These are phyloP conservation scores for Amaurobius ferox DNA, from an alignment of 2,888 invertebrate genomes.

Conservation along the genomic window DNA sequence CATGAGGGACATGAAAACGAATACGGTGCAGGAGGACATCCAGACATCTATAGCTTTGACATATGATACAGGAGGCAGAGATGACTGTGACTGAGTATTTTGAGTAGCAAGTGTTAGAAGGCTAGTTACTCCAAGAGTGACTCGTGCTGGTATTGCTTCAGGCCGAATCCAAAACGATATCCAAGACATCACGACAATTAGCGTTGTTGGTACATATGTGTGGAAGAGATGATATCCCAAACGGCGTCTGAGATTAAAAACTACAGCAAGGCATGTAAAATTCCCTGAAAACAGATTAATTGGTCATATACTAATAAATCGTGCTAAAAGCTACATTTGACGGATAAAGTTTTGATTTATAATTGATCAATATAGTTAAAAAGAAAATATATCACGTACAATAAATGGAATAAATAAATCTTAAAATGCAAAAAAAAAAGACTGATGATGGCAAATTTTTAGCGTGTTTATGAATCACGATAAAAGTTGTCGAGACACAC, in stretches of 20 bases:
- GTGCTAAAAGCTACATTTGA: too few species aligned
- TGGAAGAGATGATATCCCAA: slow-evolving; percentile 93
- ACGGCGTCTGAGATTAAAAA: slow-evolving; percentile 88
- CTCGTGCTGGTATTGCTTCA: slow-evolving; percentile 94
- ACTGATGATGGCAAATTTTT: too few species aligned
- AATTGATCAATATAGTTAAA: too few species aligned
- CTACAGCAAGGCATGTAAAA: slow-evolving; percentile 91
- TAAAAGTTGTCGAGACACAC: too few species aligned
- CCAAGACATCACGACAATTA: slow-evolving; percentile 96
- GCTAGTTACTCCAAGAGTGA: slow-evolving; percentile 95
- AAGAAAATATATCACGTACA: too few species aligned
- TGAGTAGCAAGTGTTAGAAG: slow-evolving; percentile 92
- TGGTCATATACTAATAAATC: too few species aligned
- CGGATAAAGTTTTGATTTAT: too few species aligned
- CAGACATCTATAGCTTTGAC: slow-evolving; percentile 82
- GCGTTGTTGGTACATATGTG: slow-evolving; percentile 92
- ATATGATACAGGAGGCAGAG: slow-evolving; percentile 94
- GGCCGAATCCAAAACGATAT: slow-evolving; percentile 97
- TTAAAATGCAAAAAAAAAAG: too few species aligned
- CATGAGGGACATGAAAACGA: slow-evolving; percentile 79
- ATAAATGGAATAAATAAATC: too few species aligned
- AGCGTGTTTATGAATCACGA: too few species aligned
- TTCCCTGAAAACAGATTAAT: slow-evolving; percentile 84
- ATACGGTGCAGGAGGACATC: slow-evolving; percentile 79
- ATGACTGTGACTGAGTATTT: slow-evolving; percentile 95